A percentile compares a stretch with the other conserved stretches of the same genome.
Evolutionary conservation across 2,888 invertebrate species (phyloP).

Genomic region (Neoaliturus tenellus): DNA sequence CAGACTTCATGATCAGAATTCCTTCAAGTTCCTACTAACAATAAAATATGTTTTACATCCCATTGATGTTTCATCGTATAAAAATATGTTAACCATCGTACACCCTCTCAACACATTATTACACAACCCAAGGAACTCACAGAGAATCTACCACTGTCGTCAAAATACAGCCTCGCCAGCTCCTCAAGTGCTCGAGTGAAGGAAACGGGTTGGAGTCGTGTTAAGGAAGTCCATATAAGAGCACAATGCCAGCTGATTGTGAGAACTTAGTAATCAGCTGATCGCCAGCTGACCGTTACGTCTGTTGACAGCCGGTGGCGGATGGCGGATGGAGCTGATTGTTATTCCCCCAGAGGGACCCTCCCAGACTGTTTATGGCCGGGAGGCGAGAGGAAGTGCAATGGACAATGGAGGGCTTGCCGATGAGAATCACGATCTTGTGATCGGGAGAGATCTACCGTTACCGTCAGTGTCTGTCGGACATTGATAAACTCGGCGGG

Average conservation of each 20-base stretch:
- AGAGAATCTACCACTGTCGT: too few relatives aligned
- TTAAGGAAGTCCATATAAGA: background rate
- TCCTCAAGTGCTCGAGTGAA: too few relatives aligned
- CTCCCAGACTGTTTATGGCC: background rate
- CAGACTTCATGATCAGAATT: too few relatives aligned
- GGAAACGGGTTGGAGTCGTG: background rate
- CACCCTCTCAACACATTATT: too few relatives aligned
- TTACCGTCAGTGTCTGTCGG: background rate
- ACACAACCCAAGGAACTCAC: too few relatives aligned
- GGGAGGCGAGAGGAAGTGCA: background rate
- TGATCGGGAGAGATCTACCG: background rate
- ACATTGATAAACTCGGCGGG: too few relatives aligned
- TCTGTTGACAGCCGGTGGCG: background rate
- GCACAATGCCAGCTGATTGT: background rate
- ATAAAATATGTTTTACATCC: too few relatives aligned
- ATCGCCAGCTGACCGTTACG: slow-evolving; percentile 2
- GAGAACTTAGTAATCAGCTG: slow-evolving; percentile 14
- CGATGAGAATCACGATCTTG: background rate
- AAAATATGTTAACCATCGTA: too few relatives aligned
- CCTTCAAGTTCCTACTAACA: too few relatives aligned
- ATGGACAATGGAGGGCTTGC: background rate
- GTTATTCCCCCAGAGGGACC: slow-evolving; percentile 1
- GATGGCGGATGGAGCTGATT: slow-evolving; percentile 6
- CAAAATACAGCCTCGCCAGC: too few relatives aligned
- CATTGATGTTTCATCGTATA: too few relatives aligned